phyloP scores from a whole-genome alignment of 2,113 vertebrate species.

The Kryptolebias marmoratus region DNA sequence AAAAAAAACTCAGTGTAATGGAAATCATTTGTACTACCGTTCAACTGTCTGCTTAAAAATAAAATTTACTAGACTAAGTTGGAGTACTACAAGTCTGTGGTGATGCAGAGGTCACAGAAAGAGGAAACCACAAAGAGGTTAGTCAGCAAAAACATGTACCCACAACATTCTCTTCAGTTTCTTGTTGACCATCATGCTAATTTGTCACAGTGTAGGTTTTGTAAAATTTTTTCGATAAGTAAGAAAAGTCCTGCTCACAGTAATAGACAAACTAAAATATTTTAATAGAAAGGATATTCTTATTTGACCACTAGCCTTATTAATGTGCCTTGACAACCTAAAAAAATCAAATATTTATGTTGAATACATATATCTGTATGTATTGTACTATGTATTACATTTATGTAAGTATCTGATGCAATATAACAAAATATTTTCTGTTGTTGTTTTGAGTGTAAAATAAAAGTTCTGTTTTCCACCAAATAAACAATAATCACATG shows the following conservation, averaged over 20 bases:
- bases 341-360: too few species aligned
- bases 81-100: slow-evolving; percentile 45
- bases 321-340: background rate
- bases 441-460: too few species aligned
- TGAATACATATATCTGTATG: too few species aligned
- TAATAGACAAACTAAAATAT: background rate
- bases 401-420: too few species aligned
- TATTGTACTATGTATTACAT: too few species aligned
- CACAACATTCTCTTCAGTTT: slow-evolving; percentile 38
- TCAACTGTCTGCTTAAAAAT: too few species aligned
- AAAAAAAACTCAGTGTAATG: slow-evolving; percentile 18
- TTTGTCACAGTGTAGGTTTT: slow-evolving; percentile 48
- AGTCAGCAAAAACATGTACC: slow-evolving; percentile 66
- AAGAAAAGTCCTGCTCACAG: background rate
- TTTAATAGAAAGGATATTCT: background rate
- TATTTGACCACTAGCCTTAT: background rate
- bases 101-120: slow-evolving; percentile 65
- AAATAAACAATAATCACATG: too few species aligned
- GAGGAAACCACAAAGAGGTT: slow-evolving; percentile 72
- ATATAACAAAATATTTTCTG: background rate
- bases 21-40: too few species aligned
- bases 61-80: background rate
- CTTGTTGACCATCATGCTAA: slow-evolving; percentile 52
- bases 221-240: slow-evolving; percentile 13
- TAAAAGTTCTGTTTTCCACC: too few species aligned